A percentile compares a stretch with the other conserved stretches of the same genome.
phyloP scores from a whole-genome alignment of 2,888 invertebrate genomes.

The Eristalis pertinax region DNA sequence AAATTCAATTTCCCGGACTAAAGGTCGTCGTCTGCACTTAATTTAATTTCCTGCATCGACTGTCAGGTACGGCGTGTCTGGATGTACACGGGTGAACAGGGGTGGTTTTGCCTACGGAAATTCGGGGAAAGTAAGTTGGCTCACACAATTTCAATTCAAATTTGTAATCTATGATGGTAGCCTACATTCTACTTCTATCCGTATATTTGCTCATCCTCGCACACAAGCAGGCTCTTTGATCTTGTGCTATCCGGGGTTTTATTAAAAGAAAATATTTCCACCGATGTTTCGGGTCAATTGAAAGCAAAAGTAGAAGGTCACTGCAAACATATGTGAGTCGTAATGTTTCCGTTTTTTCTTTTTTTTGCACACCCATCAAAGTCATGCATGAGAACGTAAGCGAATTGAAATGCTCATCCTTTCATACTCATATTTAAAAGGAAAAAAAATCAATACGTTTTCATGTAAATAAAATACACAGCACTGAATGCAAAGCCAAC shows the following conservation, averaged over 20 bases:
- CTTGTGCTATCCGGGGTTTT: background rate
- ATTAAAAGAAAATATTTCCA: background rate
- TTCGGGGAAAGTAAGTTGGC: background rate
- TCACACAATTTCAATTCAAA: background rate
- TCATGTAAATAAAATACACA: background rate
- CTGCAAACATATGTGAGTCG: background rate
- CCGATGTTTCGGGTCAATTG: background rate
- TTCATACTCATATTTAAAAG: background rate
- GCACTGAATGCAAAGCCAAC: background rate
- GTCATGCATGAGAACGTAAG: background rate
- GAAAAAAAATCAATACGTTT: background rate
- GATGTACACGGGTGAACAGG: background rate
- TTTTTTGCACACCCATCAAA: background rate
- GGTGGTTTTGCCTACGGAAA: background rate
- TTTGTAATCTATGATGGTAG: background rate
- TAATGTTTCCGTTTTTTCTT: background rate
- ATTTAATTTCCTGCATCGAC: background rate
- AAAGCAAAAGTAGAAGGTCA: background rate
- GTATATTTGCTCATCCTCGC: background rate
- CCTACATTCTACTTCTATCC: background rate
- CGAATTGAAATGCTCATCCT: background rate
- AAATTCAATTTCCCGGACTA: background rate
- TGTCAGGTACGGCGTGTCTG: too few relatives aligned
- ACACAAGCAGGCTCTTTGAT: background rate
- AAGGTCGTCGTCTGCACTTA: background rate